phyloP scores from a whole-genome alignment of 2,113 vertebrate genomes.

The Tonatia bakeri region DNA sequence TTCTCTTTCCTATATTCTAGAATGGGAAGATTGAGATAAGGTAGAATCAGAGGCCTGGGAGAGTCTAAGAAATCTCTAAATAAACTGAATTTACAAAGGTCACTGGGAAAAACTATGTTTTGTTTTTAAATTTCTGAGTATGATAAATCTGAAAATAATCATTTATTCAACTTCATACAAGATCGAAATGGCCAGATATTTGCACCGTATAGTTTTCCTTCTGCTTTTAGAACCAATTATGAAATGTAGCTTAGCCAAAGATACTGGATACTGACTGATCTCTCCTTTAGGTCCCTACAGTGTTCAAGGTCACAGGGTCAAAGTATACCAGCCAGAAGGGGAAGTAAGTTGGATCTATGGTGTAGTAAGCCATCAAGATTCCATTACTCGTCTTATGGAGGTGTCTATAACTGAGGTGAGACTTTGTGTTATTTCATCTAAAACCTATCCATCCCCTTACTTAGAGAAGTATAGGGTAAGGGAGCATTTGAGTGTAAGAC shows the following conservation, averaged over 20 bases:
- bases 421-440: background rate
- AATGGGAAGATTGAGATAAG: slow-evolving; percentile 5
- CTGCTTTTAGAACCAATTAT: slow-evolving; percentile 15
- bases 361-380: slow-evolving; percentile 92
- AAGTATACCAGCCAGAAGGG: slow-evolving; percentile 95
- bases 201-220: slow-evolving; percentile 1
- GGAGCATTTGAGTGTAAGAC: background rate
- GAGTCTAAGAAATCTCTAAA: background rate
- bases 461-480: background rate
- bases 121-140: slow-evolving; percentile 32
- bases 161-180: slow-evolving; percentile 9
- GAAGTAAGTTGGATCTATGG: slow-evolving; percentile 91
- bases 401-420: slow-evolving; percentile 93
- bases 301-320: slow-evolving; percentile 93
- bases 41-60: background rate
- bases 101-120: slow-evolving; percentile 27
- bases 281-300: slow-evolving; percentile 89
- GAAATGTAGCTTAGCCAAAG: slow-evolving; percentile 36
- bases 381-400: slow-evolving; percentile 93
- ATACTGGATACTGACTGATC: slow-evolving; percentile 7
- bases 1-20: background rate
- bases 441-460: background rate
- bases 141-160: slow-evolving; percentile 27
- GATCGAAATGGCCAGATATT: slow-evolving; percentile 23
- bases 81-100: slow-evolving; percentile 46